A percentile compares a stretch with the other conserved stretches of the same genome.
phyloP scores from a whole-genome alignment of 2,797 vertebrate genomes.

The Thaleichthys pacificus region DNA sequence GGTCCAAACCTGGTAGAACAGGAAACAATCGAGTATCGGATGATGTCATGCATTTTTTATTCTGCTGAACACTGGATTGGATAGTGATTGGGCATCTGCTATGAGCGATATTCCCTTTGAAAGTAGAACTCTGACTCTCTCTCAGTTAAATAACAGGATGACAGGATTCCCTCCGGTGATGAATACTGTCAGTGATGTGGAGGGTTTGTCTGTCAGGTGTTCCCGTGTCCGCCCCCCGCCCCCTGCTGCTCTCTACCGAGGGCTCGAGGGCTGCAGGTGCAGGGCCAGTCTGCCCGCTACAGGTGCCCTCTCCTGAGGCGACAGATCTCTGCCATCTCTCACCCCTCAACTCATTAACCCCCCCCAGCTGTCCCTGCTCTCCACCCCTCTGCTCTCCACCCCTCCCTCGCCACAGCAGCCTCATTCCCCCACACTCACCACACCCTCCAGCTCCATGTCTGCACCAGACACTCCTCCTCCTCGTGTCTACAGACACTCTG shows the following conservation, averaged over 20 bases:
- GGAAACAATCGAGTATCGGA: constrained; percentile 1
- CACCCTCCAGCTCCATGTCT: constrained; percentile 58
- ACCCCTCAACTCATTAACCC: constrained; percentile 70
- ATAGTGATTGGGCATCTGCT: constrained; percentile 2
- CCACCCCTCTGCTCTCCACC: constrained; percentile 32
- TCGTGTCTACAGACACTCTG: constrained; percentile 58
- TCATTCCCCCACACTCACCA: constrained; percentile 43
- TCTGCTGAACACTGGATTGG: constrained; percentile 23
- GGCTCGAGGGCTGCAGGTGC: constrained; percentile 62
- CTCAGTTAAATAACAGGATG: background rate
- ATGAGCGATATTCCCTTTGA: background rate
- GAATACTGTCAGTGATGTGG: no score
- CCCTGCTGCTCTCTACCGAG: constrained; percentile 39
- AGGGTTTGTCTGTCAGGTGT: constrained; percentile 55
- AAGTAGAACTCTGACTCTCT: no score
- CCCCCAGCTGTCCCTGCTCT: constrained; percentile 62
- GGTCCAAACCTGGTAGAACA: background rate
- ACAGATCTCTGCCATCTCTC: constrained; percentile 25
- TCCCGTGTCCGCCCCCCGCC: constrained; percentile 37
- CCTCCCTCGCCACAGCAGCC: constrained; percentile 30
- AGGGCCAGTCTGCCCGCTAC: constrained; percentile 54
- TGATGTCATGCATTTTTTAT: constrained; percentile 48
- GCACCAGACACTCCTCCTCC: constrained; percentile 52
- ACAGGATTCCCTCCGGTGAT: no score
- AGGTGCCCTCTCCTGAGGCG: constrained; percentile 54